Conservation (phyloP, 2,888 invertebrate species). For the Ceramica pisi region DNA sequence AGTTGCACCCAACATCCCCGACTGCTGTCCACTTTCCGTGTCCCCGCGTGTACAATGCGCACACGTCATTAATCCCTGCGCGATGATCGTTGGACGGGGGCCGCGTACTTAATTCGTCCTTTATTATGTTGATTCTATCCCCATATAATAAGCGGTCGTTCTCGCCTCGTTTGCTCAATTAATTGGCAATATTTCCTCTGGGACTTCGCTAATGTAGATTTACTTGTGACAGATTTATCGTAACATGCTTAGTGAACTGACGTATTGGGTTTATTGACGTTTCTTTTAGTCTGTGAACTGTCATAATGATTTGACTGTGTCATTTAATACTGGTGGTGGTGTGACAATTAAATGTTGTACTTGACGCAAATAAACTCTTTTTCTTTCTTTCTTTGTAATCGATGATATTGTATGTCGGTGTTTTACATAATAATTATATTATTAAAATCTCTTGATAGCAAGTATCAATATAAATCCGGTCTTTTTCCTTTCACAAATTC, state of each 20-base stretch:
- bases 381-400: no score
- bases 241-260: constrained; percentile 47
- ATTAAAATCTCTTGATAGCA: not conserved
- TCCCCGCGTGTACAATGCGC: constrained; percentile 63
- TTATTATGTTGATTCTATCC: constrained; percentile 76
- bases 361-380: no score
- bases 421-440: no score
- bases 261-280: constrained; percentile 46
- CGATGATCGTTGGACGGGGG: constrained; percentile 71
- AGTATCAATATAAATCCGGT: no score
- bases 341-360: no score
- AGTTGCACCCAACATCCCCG: not conserved
- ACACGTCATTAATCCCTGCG: constrained; percentile 76
- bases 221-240: constrained; percentile 65
- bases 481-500: no score
- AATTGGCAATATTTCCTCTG: constrained; percentile 82
- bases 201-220: constrained; percentile 68
- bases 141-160: constrained; percentile 72
- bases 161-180: constrained; percentile 80
- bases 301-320: no score
- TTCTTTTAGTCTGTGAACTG: no score
- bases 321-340: no score
- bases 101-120: constrained; percentile 81
- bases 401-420: no score
- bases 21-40: constrained; percentile 30